Percentiles rank a stretch among this genome's conserved stretches.
Conservation (phyloP, 2,113 vertebrate species). For the Pelecanus crispus region DNA sequence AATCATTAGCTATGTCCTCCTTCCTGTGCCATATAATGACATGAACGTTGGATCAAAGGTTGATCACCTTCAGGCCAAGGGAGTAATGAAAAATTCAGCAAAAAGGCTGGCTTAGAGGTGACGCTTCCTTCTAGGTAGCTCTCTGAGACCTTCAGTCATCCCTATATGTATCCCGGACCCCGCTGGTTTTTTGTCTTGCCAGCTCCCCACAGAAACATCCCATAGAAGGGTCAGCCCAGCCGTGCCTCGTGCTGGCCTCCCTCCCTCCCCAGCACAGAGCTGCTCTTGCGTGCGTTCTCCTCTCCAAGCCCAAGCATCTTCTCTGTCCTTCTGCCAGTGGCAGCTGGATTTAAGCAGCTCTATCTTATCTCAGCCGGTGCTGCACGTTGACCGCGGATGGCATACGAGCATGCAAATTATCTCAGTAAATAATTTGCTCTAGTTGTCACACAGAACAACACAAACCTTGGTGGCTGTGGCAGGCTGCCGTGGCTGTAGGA, state of each 20-base stretch:
- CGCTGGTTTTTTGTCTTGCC: not conserved
- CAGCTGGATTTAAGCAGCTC: not conserved
- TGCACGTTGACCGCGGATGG: not conserved
- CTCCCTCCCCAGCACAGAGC: not conserved
- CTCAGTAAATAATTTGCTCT: not conserved
- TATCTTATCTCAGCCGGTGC: not conserved
- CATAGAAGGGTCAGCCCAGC: not conserved
- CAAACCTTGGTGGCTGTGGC: not conserved
- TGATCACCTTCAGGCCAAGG: not conserved
- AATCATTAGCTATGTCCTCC: not conserved
- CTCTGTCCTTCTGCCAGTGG: not conserved
- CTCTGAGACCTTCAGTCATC: not conserved
- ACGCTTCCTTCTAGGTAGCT: not conserved
- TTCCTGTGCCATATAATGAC: not conserved
- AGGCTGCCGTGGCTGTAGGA: not conserved
- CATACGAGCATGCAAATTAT: not conserved
- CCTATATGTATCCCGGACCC: not conserved
- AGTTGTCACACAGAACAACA: not conserved
- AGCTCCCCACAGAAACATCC: not conserved
- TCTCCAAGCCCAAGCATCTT: not conserved
- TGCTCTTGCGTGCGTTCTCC: not conserved
- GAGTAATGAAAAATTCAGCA: not conserved
- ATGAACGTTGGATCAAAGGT: not conserved
- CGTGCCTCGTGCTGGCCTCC: accelerated
- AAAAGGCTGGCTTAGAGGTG: not conserved